Evolutionary conservation across 2,113 vertebrate genomes (phyloP), one percentile per base, ranked within the genome.

Genomic region (Nesoenas mayeri): DNA sequence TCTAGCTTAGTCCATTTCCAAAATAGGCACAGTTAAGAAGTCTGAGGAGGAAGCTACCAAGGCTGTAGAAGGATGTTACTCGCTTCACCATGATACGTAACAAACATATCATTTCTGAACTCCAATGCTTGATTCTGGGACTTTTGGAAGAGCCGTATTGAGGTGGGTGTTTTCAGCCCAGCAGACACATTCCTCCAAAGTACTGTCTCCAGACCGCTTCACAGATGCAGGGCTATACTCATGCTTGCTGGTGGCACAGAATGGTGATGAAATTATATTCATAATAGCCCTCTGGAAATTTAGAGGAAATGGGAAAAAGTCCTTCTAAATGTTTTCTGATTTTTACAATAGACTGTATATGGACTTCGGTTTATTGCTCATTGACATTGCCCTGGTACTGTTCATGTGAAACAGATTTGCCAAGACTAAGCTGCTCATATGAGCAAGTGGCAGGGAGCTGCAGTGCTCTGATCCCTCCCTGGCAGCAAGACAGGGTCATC

Each of bases 171-270:
- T 81, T 70, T 34, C 47, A 91, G 60, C 17, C 28, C 73, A 67
- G 47, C 5, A 0, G 0, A 36, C 10, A 10, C 0, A 0, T n/a
- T 78, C 40, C 32, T 78, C 11, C 12, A 34, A 85, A 69, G 29
- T 17, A 21, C 21, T 60, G 25, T 15, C 26, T 67, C 40, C 0
- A 0, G 72, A 70, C 10, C 65, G 15, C 57, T 81, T 51, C 80
- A 70, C 31, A 47, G 36, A 9, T 20, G 24, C 21, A 36, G 6
- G 15, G 44, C 31, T 79, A 1, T 38, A 38, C 74, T 75, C n/a
- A 26, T 62, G 15, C 29, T 70, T 62, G 34, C 36, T 54, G 16
- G 3, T 42, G 8, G 13, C 51, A 77, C 44, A 50, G 29, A 10
- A 3, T 50, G 18, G 5, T 58, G 31, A 28, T 58, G n/a, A 75